Conservation (phyloP, 1,140 invertebrate genomes). For the Trachymyrmex septentrionalis region DNA sequence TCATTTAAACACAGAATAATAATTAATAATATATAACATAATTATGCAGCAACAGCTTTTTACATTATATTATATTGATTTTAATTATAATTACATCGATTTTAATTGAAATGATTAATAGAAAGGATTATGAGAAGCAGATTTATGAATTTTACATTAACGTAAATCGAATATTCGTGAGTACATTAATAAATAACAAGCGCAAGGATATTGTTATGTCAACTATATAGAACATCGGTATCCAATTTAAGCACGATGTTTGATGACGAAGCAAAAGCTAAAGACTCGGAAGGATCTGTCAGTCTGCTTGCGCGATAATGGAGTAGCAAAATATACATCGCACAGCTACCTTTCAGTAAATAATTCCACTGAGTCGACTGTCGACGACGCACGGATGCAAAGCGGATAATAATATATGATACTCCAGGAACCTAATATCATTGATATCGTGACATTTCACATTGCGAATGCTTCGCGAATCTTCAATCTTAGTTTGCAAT, state of each 20-base stretch:
- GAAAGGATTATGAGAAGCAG: too few species aligned
- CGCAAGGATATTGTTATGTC: not conserved
- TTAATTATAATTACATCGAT: not conserved
- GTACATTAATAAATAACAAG: not conserved
- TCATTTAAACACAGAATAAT: not conserved
- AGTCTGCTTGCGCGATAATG: conserved; percentile 36
- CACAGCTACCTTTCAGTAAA: conserved; percentile 32
- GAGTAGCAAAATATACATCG: conserved; percentile 47
- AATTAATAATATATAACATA: conserved; percentile 5
- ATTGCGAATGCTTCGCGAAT: not conserved
- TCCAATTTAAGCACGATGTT: conserved; percentile 15
- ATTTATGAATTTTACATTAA: not conserved
- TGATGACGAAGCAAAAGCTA: not conserved
- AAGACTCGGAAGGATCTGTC: conserved; percentile 39
- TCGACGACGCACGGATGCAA: conserved; percentile 1
- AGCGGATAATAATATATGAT: conserved; percentile 48
- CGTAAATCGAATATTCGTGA: not conserved
- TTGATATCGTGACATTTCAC: conserved; percentile 2
- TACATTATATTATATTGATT: not conserved
- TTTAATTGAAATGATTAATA: not conserved
- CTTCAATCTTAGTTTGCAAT: conserved; percentile 45
- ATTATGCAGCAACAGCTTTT: not conserved
- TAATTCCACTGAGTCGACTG: conserved; percentile 27
- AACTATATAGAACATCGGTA: conserved; percentile 8
- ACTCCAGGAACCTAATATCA: conserved; percentile 4